A percentile compares a stretch with the other conserved stretches of the same genome.
phyloP scores from a whole-genome alignment of 2,797 vertebrate species.

The Enteromius argenteus region DNA sequence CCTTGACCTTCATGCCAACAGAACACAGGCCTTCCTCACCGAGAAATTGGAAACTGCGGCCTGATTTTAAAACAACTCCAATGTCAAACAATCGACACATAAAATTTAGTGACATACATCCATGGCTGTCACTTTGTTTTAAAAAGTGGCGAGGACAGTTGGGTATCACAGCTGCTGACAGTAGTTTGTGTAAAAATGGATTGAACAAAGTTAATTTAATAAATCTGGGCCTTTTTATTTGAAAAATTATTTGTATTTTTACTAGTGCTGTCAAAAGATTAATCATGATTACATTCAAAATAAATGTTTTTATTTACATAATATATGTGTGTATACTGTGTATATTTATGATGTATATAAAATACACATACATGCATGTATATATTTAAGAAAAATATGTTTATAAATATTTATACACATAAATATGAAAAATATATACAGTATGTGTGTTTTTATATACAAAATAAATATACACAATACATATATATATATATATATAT shows the following conservation, averaged over 20 bases:
- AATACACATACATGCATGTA: too few species aligned
- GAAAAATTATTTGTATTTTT: background rate
- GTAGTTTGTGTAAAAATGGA: background rate
- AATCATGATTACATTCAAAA: too few species aligned
- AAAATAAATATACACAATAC: too few species aligned
- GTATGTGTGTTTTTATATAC: too few species aligned
- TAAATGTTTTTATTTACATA: too few species aligned
- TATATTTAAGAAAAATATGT: too few species aligned
- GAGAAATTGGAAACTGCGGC: slow-evolving; percentile 42
- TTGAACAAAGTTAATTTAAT: too few species aligned
- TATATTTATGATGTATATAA: too few species aligned
- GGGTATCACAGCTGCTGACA: background rate
- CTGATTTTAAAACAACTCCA: slow-evolving; percentile 29
- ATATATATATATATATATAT: too few species aligned
- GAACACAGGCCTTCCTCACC: slow-evolving; percentile 15
- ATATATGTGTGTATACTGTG: too few species aligned
- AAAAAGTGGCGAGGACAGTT: background rate
- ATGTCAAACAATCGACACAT: slow-evolving; percentile 21
- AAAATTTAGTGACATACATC: background rate
- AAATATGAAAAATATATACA: too few species aligned
- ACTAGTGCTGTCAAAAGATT: background rate
- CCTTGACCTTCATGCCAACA: slow-evolving; percentile 53
- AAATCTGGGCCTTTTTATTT: background rate
- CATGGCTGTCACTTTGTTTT: background rate
- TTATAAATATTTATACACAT: too few species aligned